A percentile compares a stretch with the other conserved stretches of the same genome.
phyloP scores from a whole-genome alignment of 64 coral and sea anemone genomes.

The Montipora sp. region DNA sequence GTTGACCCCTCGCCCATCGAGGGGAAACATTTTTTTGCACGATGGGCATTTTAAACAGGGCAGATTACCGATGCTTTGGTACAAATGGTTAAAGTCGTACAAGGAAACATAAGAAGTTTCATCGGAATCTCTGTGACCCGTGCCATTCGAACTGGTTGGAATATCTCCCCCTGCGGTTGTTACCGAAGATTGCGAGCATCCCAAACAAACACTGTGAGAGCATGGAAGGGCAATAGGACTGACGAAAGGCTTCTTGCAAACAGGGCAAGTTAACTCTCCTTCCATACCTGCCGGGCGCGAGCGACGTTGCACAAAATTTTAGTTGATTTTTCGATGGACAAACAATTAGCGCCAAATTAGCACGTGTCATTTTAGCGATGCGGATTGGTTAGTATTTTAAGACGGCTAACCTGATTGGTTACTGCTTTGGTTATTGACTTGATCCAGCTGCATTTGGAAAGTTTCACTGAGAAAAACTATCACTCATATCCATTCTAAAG shows the following conservation, averaged over 20 bases:
- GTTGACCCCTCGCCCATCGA: conserved; percentile 73
- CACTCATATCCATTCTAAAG: neutral
- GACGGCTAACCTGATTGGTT: conserved; percentile 44
- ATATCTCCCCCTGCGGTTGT: conserved; percentile 40
- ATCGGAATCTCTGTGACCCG: conserved; percentile 22
- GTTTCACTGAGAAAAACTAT: conserved; percentile 2
- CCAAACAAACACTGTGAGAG: conserved; percentile 85
- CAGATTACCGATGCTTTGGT: conserved; percentile 88
- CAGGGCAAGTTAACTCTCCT: conserved; percentile 82
- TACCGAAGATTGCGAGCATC: conserved; percentile 67
- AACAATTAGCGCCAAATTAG: conserved; percentile 82
- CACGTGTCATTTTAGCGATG: conserved; percentile 42
- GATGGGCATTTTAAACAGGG: conserved; percentile 83
- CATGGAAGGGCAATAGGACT: conserved; percentile 86
- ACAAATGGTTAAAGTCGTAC: conserved; percentile 85
- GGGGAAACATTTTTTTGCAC: conserved; percentile 80
- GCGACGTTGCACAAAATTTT: neutral
- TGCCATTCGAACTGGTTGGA: neutral
- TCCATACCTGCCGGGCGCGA: conserved; percentile 57
- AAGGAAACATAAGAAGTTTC: conserved; percentile 75
- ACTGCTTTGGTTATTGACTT: conserved; percentile 20
- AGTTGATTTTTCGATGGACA: conserved; percentile 43
- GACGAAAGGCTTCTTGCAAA: conserved; percentile 87
- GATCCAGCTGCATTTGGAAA: conserved; percentile 28
- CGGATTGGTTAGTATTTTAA: conserved; percentile 52